Evolutionary conservation across 1,140 invertebrate genomes (phyloP).

Genomic region (Bicyclus anynana): DNA sequence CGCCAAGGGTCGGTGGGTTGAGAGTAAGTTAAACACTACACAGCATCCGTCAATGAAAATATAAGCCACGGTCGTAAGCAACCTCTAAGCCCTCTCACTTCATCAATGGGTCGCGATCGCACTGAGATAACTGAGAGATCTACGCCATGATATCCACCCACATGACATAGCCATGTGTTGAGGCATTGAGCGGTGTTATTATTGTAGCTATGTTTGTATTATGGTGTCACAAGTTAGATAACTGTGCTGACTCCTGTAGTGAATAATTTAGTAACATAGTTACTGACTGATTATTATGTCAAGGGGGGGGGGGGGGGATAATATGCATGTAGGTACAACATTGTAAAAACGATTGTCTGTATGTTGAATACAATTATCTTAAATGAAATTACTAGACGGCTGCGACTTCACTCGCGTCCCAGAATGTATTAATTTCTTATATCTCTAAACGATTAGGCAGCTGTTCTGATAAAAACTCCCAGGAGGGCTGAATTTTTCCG

Average conservation of each 20-base stretch:
- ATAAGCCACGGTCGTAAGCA: slow-evolving; percentile 52
- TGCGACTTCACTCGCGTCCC: too few species aligned
- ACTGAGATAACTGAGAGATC: slow-evolving; percentile 1
- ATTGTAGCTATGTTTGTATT: neutral
- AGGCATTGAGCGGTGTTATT: neutral
- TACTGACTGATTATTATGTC: too few species aligned
- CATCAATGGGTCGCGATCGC: slow-evolving; percentile 28
- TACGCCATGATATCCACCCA: neutral
- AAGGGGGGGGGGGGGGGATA: too few species aligned
- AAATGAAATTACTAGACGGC: too few species aligned
- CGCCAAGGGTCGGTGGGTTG: slow-evolving; percentile 46
- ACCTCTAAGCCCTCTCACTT: slow-evolving; percentile 69
- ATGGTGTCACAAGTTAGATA: neutral
- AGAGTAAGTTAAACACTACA: slow-evolving; percentile 4
- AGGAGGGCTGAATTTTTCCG: too few species aligned
- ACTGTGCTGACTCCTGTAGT: neutral
- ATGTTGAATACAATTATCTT: too few species aligned
- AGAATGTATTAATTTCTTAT: too few species aligned
- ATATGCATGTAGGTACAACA: too few species aligned
- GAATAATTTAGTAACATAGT: too few species aligned
- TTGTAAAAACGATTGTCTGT: too few species aligned
- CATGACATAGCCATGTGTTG: slow-evolving; percentile 3
- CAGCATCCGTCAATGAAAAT: slow-evolving; percentile 54
- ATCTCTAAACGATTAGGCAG: too few species aligned
- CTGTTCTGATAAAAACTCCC: too few species aligned